phyloP scores from a whole-genome alignment of 2,888 invertebrate species.

The Leptinotarsa juncta region DNA sequence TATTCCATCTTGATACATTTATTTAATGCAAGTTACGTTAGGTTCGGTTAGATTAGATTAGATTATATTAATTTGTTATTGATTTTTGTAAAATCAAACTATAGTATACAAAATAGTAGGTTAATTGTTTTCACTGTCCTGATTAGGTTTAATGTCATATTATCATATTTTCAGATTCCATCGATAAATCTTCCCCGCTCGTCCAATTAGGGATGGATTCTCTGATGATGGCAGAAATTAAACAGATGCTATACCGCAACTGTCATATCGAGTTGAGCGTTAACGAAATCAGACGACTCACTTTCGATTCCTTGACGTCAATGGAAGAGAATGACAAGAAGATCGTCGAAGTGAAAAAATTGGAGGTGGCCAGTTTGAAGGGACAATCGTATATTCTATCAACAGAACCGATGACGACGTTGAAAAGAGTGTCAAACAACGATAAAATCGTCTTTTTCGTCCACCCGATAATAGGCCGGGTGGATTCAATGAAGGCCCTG shows the following conservation, averaged over 20 bases:
- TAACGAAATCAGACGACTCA: conserved; percentile 43
- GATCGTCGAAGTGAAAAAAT: background rate
- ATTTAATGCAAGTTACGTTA: too few relatives aligned
- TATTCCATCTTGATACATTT: too few relatives aligned
- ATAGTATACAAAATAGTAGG: too few relatives aligned
- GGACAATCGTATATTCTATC: conserved; percentile 23
- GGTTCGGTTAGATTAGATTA: too few relatives aligned
- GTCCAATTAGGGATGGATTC: conserved; percentile 49
- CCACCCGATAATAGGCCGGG: conserved; percentile 44
- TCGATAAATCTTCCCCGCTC: conserved; percentile 37
- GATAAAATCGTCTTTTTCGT: conserved; percentile 40
- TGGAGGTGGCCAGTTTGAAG: background rate
- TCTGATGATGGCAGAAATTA: conserved; percentile 47
- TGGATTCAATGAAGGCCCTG: conserved; percentile 34
- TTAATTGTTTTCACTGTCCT: too few relatives aligned
- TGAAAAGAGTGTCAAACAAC: conserved; percentile 26
- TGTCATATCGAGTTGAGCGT: conserved; percentile 40
- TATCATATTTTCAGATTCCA: conserved; percentile 21
- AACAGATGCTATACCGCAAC: conserved; percentile 44
- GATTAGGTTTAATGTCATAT: too few relatives aligned
- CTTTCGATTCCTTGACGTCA: conserved; percentile 26
- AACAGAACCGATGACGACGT: conserved; percentile 29
- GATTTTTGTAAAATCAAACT: too few relatives aligned
- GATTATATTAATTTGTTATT: too few relatives aligned
- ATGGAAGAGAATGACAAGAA: background rate